Percentiles rank a stretch among this genome's conserved stretches.
These are phyloP conservation scores for Shargacucullia verbasci DNA, from an alignment of 2,888 invertebrate species.

Conservation along the genomic window DNA sequence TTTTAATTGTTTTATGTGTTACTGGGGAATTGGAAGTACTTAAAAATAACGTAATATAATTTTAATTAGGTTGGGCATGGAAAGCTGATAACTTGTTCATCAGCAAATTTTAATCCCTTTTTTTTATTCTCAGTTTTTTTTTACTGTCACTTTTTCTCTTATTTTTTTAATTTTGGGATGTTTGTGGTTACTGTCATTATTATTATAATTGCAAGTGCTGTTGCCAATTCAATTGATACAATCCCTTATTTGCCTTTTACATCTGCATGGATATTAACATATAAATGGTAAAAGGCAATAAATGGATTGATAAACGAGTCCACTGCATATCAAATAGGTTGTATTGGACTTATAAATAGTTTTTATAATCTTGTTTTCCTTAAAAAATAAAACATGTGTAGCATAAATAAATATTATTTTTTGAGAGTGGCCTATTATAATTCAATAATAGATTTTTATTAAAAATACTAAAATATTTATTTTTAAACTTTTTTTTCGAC, in stretches of 20 bases:
- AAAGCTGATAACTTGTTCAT: no score
- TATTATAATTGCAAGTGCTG: neutral
- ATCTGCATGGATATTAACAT: constrained; percentile 16
- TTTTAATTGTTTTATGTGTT: no score
- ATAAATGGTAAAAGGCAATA: constrained; percentile 22
- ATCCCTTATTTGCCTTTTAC: neutral
- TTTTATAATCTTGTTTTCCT: constrained; percentile 1
- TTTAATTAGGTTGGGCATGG: no score
- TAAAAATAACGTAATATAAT: no score
- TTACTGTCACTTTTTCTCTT: no score
- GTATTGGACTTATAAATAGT: neutral
- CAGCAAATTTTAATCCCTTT: no score
- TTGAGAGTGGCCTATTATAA: constrained; percentile 1
- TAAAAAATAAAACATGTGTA: constrained; percentile 5
- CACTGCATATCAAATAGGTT: constrained; percentile 7
- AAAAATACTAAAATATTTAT: no score
- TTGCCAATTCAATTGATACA: neutral
- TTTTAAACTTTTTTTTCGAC: constrained; percentile 6
- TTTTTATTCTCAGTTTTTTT: no score
- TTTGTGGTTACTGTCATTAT: no score
- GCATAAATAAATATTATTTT: neutral
- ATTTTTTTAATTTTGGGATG: no score
- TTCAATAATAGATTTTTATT: neutral
- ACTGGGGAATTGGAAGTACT: no score
- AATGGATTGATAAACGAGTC: constrained; percentile 15